phyloP scores from a whole-genome alignment of 2,888 invertebrate species.

The Creontiades dilutus region DNA sequence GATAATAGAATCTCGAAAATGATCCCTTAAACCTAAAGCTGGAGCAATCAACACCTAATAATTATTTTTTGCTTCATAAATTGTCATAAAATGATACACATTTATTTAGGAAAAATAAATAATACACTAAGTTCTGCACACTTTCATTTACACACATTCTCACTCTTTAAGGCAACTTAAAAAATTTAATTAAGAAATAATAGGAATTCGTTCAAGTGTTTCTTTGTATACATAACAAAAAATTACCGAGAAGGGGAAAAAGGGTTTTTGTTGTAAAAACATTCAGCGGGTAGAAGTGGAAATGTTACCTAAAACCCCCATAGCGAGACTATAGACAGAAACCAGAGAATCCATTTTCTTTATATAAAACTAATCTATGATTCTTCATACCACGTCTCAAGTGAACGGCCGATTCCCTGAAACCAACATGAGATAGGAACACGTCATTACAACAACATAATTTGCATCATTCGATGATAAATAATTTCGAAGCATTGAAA shows the following conservation, averaged over 20 bases:
- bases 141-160: constrained; percentile 66
- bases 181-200: constrained; percentile 58
- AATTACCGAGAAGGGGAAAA: background rate
- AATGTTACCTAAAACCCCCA: constrained; percentile 53
- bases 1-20: constrained; percentile 40
- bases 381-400: constrained; percentile 28
- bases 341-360: constrained; percentile 58
- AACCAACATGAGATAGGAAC: background rate
- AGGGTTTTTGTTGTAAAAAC: constrained; percentile 42
- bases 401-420: constrained; percentile 36
- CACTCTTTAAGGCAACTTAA: constrained; percentile 63
- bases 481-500: no score
- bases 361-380: constrained; percentile 62
- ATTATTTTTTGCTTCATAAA: background rate
- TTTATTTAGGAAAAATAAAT: constrained; percentile 62
- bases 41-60: background rate
- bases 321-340: constrained; percentile 58
- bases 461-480: no score
- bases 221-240: constrained; percentile 11
- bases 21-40: constrained; percentile 11
- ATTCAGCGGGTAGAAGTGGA: constrained; percentile 16
- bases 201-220: constrained; percentile 64
- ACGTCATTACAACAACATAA: background rate
- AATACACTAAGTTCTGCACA: constrained; percentile 51
- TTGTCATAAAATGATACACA: constrained; percentile 21